Evolutionary conservation across 2,888 invertebrate species (phyloP).

Genomic region (Lasius fuliginosus): DNA sequence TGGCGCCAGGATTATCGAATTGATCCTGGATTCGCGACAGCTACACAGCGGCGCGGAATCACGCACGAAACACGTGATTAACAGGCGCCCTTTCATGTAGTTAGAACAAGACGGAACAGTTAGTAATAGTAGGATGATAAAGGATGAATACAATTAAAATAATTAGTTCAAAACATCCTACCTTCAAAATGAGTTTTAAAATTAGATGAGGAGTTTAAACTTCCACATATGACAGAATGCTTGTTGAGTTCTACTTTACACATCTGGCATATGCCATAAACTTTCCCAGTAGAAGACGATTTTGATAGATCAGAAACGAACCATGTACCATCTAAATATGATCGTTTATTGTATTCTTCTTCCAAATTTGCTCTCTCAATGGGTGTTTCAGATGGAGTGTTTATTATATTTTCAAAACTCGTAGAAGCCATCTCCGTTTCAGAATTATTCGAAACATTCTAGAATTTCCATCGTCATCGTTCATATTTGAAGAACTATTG

Average conservation of each 20-base stretch:
- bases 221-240: not conserved
- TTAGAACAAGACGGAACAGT: too few species aligned
- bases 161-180: conserved; percentile 8
- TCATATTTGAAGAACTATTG: not conserved
- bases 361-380: not conserved
- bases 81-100: too few species aligned
- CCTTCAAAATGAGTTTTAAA: conserved; percentile 37
- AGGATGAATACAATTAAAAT: not conserved
- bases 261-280: not conserved
- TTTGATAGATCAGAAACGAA: conserved; percentile 4
- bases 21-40: too few species aligned
- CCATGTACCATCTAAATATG: conserved; percentile 25
- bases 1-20: too few species aligned
- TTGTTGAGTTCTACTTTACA: conserved; percentile 23
- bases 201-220: conserved; percentile 23
- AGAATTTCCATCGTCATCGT: not conserved
- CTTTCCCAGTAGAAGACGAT: not conserved
- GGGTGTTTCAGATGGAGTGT: not conserved
- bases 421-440: conserved; percentile 15
- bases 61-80: too few species aligned
- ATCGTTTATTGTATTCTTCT: not conserved
- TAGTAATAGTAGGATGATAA: too few species aligned
- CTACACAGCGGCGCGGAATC: too few species aligned
- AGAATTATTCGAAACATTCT: not conserved
- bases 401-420: not conserved